Base-by-base conservation (phyloP, 2,888 invertebrate genomes). In the Eristalis tenax region DNA sequence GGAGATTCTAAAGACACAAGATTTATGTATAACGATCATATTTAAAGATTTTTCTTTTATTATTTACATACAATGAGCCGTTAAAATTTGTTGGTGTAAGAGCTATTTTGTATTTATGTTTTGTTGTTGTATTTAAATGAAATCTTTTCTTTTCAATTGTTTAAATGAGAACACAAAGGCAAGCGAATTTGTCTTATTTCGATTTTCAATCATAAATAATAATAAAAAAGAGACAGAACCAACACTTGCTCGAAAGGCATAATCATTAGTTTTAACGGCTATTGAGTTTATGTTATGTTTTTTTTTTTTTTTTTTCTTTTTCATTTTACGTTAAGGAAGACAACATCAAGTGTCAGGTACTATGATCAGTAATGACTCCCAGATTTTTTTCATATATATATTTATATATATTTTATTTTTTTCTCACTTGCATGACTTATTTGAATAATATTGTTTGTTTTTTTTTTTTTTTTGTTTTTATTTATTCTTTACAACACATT, bases 341-440 rank as follows among this genome's bases (percentile, higher is more conserved):
- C 84, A 85, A 81, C 81, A 84, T 85, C 81, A 81, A 85, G 81
- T 85, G 84, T 85, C 84, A 85, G 84, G 84, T 85, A 85, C 84
- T 81, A 85, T 85, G 75, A 75, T 80, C 75, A 80, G 84, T 84
- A 85, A 85, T 81, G 84, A 85, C 84, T 85, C 84, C 81, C 84
- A 85, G 76, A 77, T 23, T 74, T 80, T 69, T 50, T 40, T 43
- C 23, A 18, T 50, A 50, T 38, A 38, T 13, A 35, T 38, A 13
- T 38, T 18, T 18, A 18, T 22, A 13, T 38, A 13, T 13, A 50
- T 23, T 43, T 56, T 66, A 40, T 61, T 28, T 15, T 69, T 63
- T n/a, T 32, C 32, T 61, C 26, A 32, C 56, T 70, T 43, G 35
- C 23, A 23, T 32, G 32, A 50, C 13, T 18, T 22, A 56, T 75